Percentiles rank a stretch among this genome's conserved stretches.
These are phyloP conservation scores for Hirudinaria manillensis DNA, from an alignment of 2,888 invertebrate genomes.

Conservation along the genomic window DNA sequence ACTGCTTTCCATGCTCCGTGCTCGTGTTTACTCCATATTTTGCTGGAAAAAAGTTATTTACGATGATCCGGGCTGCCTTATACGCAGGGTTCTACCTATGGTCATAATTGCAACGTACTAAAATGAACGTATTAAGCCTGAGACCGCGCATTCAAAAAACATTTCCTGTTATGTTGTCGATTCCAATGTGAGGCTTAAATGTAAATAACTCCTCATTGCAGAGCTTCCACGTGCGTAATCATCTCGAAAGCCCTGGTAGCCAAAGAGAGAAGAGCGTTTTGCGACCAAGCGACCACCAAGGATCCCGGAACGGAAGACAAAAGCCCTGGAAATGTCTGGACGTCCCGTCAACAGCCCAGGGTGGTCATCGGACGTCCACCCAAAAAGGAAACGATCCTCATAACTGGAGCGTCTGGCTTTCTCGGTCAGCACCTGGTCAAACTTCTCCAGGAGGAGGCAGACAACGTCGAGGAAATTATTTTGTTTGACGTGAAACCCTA, in stretches of 20 bases:
- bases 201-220: background rate
- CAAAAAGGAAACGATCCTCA: conserved; percentile 42
- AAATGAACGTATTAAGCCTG: too few species aligned
- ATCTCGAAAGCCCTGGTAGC: background rate
- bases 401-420: conserved; percentile 60
- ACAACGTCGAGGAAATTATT: conserved; percentile 60
- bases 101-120: too few species aligned
- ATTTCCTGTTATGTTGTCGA: too few species aligned
- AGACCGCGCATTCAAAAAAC: too few species aligned
- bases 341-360: background rate
- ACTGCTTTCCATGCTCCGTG: too few species aligned
- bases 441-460: conserved; percentile 57
- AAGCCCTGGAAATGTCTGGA: background rate
- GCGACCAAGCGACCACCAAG: background rate
- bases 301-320: background rate
- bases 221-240: background rate
- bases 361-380: conserved; percentile 7
- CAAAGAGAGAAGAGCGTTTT: conserved; percentile 12
- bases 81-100: too few species aligned
- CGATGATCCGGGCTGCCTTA: too few species aligned
- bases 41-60: too few species aligned
- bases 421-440: conserved; percentile 64
- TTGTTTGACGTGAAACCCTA: conserved; percentile 60
- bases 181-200: too few species aligned
- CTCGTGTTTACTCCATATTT: too few species aligned